Evolutionary conservation across 2,888 invertebrate genomes (phyloP).

Genomic region (Malthinus seriepunctatus): DNA sequence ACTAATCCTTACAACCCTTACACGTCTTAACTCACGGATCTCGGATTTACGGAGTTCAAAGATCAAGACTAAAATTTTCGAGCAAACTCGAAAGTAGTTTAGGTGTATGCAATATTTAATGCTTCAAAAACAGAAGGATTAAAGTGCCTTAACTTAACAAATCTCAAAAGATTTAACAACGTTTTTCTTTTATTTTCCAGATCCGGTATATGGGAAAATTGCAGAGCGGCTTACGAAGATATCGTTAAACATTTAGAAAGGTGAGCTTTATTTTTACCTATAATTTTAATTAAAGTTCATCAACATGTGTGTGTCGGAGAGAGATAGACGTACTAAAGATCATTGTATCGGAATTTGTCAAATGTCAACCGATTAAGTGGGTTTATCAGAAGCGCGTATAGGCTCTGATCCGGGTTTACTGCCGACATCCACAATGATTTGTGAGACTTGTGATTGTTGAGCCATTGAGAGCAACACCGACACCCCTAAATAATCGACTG

Average conservation of each 20-base stretch:
- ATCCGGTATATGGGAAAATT: conserved; percentile 93
- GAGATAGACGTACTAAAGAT: not conserved
- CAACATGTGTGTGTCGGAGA: no score
- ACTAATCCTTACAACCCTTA: conserved; percentile 35
- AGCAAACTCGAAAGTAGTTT: conserved; percentile 46
- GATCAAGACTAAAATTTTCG: conserved; percentile 42
- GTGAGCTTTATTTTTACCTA: conserved; percentile 59
- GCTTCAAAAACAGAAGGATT: conserved; percentile 49
- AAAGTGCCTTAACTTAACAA: conserved; percentile 34
- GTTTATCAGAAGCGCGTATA: conserved; percentile 39
- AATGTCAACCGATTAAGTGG: conserved; percentile 46
- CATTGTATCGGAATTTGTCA: conserved; percentile 47
- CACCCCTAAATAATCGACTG: conserved; percentile 46
- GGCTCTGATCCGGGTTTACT: conserved; percentile 46
- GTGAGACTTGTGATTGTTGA: conserved; percentile 45
- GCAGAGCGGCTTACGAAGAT: conserved; percentile 92
- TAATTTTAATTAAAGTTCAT: not conserved
- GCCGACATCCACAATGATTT: conserved; percentile 51
- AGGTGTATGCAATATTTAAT: conserved; percentile 52
- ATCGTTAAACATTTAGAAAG: conserved; percentile 94
- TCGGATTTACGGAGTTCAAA: conserved; percentile 36
- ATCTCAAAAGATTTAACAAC: conserved; percentile 19
- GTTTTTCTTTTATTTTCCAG: conserved; percentile 51
- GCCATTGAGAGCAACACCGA: conserved; percentile 38
- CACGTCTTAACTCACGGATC: conserved; percentile 31